Percentiles rank a stretch among this genome's conserved stretches.
phyloP scores from a whole-genome alignment of 92 coral and sea anemone species.

The Siderastrea siderea region DNA sequence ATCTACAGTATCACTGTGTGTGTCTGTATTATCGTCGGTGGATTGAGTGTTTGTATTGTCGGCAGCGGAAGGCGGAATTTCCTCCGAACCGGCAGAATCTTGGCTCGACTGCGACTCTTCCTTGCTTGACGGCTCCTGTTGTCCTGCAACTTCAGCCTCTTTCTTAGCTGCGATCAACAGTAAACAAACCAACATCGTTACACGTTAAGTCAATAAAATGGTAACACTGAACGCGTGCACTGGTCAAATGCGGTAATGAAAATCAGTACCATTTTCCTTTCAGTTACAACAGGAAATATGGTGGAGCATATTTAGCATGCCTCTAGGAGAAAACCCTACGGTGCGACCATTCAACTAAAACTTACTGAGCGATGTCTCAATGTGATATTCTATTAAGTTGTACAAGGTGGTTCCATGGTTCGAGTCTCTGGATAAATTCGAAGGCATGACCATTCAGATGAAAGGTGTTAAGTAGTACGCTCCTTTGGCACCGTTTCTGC shows the following conservation, averaged over 20 bases:
- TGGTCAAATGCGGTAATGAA: too few relatives aligned
- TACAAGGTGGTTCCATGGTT: too few relatives aligned
- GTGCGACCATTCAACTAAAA: not conserved
- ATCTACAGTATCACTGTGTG: not conserved
- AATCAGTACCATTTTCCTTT: too few relatives aligned
- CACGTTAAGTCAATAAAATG: too few relatives aligned
- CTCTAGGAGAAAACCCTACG: not conserved
- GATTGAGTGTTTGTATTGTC: not conserved
- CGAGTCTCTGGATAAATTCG: too few relatives aligned
- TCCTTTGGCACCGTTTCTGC: too few relatives aligned
- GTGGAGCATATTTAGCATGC: not conserved
- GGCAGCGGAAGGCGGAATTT: not conserved
- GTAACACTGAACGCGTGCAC: not conserved
- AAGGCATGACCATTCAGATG: too few relatives aligned
- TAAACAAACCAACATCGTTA: not conserved
- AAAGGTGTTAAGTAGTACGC: too few relatives aligned
- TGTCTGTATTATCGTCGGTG: not conserved
- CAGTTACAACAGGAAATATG: too few relatives aligned
- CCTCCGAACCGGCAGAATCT: not conserved
- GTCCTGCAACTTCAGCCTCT: not conserved
- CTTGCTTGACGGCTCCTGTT: not conserved
- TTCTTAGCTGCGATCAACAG: constrained; percentile 19
- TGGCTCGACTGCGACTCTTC: not conserved
- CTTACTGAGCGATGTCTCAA: too few relatives aligned
- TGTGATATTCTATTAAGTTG: too few relatives aligned